Conservation (phyloP, 2,888 invertebrate genomes). For the Drosophila mimetica region DNA sequence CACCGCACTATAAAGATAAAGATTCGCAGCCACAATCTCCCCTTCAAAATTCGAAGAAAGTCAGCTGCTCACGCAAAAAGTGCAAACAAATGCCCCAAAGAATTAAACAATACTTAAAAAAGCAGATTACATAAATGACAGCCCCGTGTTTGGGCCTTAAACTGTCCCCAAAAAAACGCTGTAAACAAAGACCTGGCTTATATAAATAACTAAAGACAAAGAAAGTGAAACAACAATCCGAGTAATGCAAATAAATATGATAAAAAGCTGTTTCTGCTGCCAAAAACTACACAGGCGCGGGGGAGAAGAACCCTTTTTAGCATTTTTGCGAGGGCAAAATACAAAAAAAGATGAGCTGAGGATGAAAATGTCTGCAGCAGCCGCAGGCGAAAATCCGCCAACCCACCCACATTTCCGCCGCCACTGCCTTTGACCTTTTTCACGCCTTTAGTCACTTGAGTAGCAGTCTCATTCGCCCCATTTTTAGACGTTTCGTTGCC, state of each 20-base stretch:
- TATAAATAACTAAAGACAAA: constrained; percentile 39
- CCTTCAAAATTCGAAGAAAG: constrained; percentile 8
- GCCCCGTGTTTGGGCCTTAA: constrained; percentile 29
- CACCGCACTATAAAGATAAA: constrained; percentile 23
- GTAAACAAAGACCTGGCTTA: constrained; percentile 44
- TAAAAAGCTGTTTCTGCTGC: constrained; percentile 50
- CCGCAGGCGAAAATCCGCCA: constrained; percentile 25
- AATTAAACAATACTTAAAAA: constrained; percentile 7
- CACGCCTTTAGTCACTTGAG: constrained; percentile 75
- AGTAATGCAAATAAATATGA: constrained; percentile 51
- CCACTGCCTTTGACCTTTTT: constrained; percentile 75
- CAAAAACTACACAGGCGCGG: constrained; percentile 30
- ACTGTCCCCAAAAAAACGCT: constrained; percentile 29
- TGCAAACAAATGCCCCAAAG: constrained; percentile 11
- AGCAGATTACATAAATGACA: constrained; percentile 34
- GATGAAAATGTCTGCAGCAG: constrained; percentile 52
- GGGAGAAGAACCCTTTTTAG: constrained; percentile 40
- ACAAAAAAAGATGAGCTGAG: constrained; percentile 21
- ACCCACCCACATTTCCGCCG: constrained; percentile 11
- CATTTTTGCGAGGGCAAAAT: constrained; percentile 30
- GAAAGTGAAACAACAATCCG: constrained; percentile 45
- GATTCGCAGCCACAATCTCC: constrained; percentile 5
- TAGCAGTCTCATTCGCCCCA: constrained; percentile 61
- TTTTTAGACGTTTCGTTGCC: constrained; percentile 8
- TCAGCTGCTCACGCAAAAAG: constrained; percentile 8